Percentiles rank a stretch among this genome's conserved stretches.
These are phyloP conservation scores for Cylindroiulus punctatus DNA, from an alignment of 2,888 invertebrate species.

Conservation along the genomic window DNA sequence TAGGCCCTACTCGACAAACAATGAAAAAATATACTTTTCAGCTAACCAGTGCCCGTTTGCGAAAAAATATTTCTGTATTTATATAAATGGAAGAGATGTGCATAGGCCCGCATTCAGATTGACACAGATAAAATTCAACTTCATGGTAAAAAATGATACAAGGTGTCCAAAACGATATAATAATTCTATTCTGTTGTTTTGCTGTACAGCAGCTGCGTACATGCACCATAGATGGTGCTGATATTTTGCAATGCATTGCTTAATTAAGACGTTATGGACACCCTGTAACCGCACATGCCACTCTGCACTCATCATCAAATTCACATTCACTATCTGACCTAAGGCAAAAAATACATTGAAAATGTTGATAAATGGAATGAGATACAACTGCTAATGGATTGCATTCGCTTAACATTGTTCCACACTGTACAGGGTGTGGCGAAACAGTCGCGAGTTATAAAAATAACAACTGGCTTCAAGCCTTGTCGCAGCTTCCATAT, in stretches of 20 bases:
- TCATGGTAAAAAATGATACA: neutral
- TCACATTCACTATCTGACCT: neutral
- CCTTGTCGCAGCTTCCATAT: neutral
- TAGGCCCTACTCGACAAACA: neutral
- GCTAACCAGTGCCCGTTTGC: conserved; percentile 24
- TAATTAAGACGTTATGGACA: neutral
- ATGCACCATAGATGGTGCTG: no score
- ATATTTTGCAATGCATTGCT: no score
- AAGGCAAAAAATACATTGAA: neutral
- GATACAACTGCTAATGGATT: neutral
- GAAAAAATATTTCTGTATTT: conserved; percentile 17
- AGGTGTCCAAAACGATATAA: neutral
- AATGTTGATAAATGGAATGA: conserved; percentile 15
- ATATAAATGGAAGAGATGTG: neutral
- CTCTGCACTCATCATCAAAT: neutral
- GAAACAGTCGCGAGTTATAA: neutral
- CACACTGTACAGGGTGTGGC: conserved; percentile 25
- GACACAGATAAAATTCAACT: neutral
- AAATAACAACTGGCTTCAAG: neutral
- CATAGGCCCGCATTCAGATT: neutral
- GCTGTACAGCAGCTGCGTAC: no score
- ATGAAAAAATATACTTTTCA: conserved; percentile 14
- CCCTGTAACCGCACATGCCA: neutral
- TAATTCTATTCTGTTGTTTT: neutral
- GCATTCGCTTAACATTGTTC: neutral